phyloP scores from a whole-genome alignment of 2,113 vertebrate species.

The Apeltes quadracus region DNA sequence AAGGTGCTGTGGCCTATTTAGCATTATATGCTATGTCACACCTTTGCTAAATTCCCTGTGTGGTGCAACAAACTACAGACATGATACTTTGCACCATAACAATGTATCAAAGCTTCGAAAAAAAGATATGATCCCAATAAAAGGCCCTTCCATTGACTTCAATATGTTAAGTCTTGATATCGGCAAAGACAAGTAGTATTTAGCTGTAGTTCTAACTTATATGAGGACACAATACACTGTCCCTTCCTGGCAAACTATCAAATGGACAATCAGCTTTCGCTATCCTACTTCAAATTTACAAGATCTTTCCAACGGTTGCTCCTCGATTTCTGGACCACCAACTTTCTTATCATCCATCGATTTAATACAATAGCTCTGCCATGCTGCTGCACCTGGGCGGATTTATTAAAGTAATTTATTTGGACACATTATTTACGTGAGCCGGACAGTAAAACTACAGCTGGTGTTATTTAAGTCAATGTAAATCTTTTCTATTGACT shows the following conservation, averaged over 20 bases:
- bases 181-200: neutral
- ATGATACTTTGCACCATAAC: neutral
- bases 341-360: neutral
- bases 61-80: neutral
- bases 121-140: neutral
- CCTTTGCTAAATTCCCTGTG: neutral
- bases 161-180: too few species aligned
- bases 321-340: neutral
- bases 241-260: neutral
- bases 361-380: conserved; percentile 1
- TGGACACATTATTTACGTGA: conserved; percentile 1
- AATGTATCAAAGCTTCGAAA: neutral
- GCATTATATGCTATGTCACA: neutral
- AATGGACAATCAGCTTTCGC: neutral
- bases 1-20: neutral
- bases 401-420: conserved; percentile 35
- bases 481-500: neutral
- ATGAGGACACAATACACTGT: neutral
- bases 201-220: neutral
- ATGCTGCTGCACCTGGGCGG: conserved; percentile 12
- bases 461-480: conserved; percentile 21
- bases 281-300: neutral
- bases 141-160: neutral
- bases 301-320: neutral
- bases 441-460: conserved; percentile 10